Evolutionary conservation across 2,888 invertebrate species (phyloP), one percentile per base, ranked within the genome.

Genomic region (Drosophila sordidapex): DNA sequence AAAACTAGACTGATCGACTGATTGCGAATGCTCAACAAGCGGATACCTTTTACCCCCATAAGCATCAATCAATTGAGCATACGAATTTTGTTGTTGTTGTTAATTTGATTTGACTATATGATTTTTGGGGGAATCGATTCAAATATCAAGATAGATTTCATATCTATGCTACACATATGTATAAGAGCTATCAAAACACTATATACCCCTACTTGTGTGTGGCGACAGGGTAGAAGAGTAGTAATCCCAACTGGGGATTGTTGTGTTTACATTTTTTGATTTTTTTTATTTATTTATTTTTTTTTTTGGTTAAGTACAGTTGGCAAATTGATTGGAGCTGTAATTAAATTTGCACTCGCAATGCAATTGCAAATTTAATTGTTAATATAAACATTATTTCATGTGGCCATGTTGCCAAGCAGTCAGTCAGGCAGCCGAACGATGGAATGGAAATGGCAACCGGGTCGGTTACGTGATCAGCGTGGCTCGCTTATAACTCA

Each of bases 401-500:
- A 70, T 77, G 62, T 53, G 65, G 43, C 36, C 35, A 36, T n/a
- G 43, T n/a, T 29, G 25, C 51, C 27, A 51, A n/a, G 29, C 51
- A 51, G 29, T 18, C 51, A 15, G 57, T 18, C 31, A 25, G 29
- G 15, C 18, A 8, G 29, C 6, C 38, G 31, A 31, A 33, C 36
- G 35, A 27, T 61, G 46, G 11, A 13, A 38, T 38, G 59, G 54
- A 53, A 56, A 58, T 18, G 38, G 56, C 29, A 56, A n/a, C n/a
- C 65, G 74, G 74, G 67, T 46, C 70, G 69, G 57, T 68, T 85
- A 89, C 90, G 90, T 88, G 89, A 88, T 89, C 85, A 54, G 56
- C 70, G 72, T 67, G 62, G 64, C 70, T 27, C 69, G 70, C 74
- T 79, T 81, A 89, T 88, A 89, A 88, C 83, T 90, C 89, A 89